Percentiles rank a stretch among this genome's conserved stretches.
phyloP scores from a whole-genome alignment of 2,113 vertebrate genomes.

The Tautogolabrus adspersus region DNA sequence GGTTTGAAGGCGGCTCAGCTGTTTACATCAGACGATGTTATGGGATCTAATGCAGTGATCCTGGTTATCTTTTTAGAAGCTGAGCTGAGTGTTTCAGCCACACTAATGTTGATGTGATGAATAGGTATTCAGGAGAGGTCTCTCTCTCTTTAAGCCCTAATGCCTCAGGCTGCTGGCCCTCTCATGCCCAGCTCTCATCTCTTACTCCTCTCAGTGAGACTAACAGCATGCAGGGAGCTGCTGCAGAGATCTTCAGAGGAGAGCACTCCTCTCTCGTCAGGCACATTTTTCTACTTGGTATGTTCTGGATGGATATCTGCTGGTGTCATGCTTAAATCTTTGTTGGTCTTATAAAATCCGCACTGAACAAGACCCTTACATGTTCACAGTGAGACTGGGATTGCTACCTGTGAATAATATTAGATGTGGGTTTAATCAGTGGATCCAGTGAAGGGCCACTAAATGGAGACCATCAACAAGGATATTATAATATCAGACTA shows the following conservation, averaged over 20 bases:
- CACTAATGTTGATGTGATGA: slow-evolving; percentile 75
- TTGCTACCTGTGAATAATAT: slow-evolving; percentile 10
- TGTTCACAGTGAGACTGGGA: slow-evolving; percentile 31
- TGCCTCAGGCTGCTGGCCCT: slow-evolving; percentile 68
- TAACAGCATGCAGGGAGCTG: slow-evolving; percentile 55
- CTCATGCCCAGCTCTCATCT: slow-evolving; percentile 68
- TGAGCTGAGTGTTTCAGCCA: slow-evolving; percentile 55
- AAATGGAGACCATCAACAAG: not conserved
- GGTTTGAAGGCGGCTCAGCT: slow-evolving; percentile 14
- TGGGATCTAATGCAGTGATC: slow-evolving; percentile 44
- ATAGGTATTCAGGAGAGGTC: slow-evolving; percentile 77
- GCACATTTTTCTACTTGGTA: slow-evolving; percentile 66
- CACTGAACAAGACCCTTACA: slow-evolving; percentile 48
- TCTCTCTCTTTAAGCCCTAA: slow-evolving; percentile 67
- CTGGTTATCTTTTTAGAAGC: slow-evolving; percentile 55
- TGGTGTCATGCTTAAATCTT: slow-evolving; percentile 50
- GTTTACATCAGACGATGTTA: slow-evolving; percentile 24
- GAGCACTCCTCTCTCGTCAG: slow-evolving; percentile 65
- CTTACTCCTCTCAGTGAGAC: slow-evolving; percentile 58
- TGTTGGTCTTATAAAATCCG: slow-evolving; percentile 53
- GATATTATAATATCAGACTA: slow-evolving; percentile 19
- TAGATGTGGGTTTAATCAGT: not conserved
- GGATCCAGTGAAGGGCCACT: not conserved
- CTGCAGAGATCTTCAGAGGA: slow-evolving; percentile 48
- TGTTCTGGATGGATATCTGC: slow-evolving; percentile 66